Conservation (phyloP, 1,140 invertebrate species). For the Drosophila biarmipes region DNA sequence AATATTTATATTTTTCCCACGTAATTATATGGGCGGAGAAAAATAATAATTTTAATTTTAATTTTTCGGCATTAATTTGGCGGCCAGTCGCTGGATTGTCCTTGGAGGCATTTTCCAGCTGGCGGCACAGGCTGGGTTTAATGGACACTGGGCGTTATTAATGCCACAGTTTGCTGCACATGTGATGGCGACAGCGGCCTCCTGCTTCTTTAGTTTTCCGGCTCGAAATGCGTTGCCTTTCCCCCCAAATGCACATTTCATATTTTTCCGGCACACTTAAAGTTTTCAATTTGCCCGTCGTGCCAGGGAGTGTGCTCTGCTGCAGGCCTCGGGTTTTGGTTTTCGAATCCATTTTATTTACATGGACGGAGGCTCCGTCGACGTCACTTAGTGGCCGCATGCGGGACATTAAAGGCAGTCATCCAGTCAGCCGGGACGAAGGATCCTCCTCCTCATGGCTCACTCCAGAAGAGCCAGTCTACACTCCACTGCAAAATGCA, state of each 20-base stretch:
- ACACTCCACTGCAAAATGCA: slow-evolving; percentile 46
- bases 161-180: slow-evolving; percentile 52
- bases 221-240: slow-evolving; percentile 13
- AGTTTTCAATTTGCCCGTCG: slow-evolving; percentile 66
- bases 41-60: slow-evolving; percentile 66
- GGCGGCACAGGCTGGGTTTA: slow-evolving; percentile 59
- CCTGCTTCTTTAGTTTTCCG: slow-evolving; percentile 34
- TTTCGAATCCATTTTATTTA: slow-evolving; percentile 67
- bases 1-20: slow-evolving; percentile 22
- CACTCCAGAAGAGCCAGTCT: not conserved
- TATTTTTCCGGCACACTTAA: slow-evolving; percentile 67
- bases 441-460: not conserved
- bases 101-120: slow-evolving; percentile 20
- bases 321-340: slow-evolving; percentile 27
- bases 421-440: slow-evolving; percentile 62
- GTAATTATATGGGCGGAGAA: slow-evolving; percentile 35
- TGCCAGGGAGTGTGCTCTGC: slow-evolving; percentile 25
- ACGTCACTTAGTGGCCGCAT: slow-evolving; percentile 47
- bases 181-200: slow-evolving; percentile 22
- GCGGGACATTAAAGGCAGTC: slow-evolving; percentile 67
- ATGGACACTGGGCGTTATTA: slow-evolving; percentile 69
- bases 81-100: slow-evolving; percentile 52
- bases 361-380: slow-evolving; percentile 44
- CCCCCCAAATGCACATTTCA: slow-evolving; percentile 63
- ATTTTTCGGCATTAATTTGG: slow-evolving; percentile 72